Percentiles rank a stretch among this genome's conserved stretches.
These are phyloP conservation scores for Falco rusticolus DNA, from an alignment of 2,797 vertebrate genomes.

Conservation along the genomic window DNA sequence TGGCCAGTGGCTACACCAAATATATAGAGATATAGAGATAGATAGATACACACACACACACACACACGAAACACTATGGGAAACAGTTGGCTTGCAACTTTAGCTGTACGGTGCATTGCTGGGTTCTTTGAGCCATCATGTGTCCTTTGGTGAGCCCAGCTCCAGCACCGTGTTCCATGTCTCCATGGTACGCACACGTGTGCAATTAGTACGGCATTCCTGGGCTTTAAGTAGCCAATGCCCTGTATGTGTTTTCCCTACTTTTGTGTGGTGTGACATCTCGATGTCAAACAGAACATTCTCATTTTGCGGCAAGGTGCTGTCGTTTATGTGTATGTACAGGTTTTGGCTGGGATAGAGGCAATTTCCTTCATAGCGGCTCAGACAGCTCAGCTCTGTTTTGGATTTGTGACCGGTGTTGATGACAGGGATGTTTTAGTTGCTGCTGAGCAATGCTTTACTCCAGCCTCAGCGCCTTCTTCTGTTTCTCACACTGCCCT, in stretches of 20 bases:
- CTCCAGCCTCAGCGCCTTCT: background rate
- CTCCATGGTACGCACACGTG: too few species aligned
- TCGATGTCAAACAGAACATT: background rate
- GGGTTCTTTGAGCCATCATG: background rate
- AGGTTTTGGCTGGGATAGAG: background rate
- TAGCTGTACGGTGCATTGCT: rapidly evolving
- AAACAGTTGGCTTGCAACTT: rapidly evolving
- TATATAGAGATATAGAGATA: too few species aligned
- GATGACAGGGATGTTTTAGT: background rate
- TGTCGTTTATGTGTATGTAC: background rate
- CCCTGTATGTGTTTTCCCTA: background rate
- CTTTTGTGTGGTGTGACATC: background rate
- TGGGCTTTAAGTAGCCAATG: background rate
- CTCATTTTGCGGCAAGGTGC: background rate
- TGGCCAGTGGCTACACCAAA: rapidly evolving
- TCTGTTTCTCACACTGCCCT: background rate
- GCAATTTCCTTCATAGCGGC: background rate
- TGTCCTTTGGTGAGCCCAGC: background rate
- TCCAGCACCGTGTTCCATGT: background rate
- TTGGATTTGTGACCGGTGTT: background rate
- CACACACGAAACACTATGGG: too few species aligned
- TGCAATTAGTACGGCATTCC: background rate
- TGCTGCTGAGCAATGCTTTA: background rate
- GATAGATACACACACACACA: too few species aligned
- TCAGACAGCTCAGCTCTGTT: background rate